Base-by-base conservation (phyloP, 2,888 invertebrate species). In the Tubulanus polymorphus region DNA sequence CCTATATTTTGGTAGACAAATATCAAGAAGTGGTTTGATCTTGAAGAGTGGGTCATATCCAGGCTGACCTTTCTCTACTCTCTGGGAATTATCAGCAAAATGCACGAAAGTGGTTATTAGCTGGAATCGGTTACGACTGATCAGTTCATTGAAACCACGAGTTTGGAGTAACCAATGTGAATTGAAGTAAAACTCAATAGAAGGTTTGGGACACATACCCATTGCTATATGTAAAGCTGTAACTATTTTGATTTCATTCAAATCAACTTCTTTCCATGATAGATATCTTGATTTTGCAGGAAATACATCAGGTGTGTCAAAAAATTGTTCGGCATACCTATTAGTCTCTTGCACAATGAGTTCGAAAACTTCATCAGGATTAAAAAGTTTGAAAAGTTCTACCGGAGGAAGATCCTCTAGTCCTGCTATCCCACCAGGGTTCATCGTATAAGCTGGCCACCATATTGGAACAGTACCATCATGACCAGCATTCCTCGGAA, bases 71-170 rank as follows among this genome's bases (percentile, higher is more conserved):
- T n/a, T n/a, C n/a, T n/a, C n/a, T n/a, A n/a, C n/a, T n/a, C n/a
- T n/a, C n/a, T n/a, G n/a, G n/a, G n/a, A n/a, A n/a, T n/a, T n/a
- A n/a, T n/a, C n/a, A n/a, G 66, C 41, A 30, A 63, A 26, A 67
- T 67, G 54, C 53, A 57, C 25, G 62, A 65, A 15, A 60, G 64
- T 35, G 67, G 67, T 65, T 5, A 41, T 41, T 18, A 41, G 41
- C 23, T 41, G 20, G 23, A 41, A 41, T 3, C 41, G 41, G 23
- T 41, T 41, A 18, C 41, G 18, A 18, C 20, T 23, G 3, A 41
- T 20, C 6, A 20, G 23, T 23, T 41, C 23, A 20, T 15, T 41
- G 5, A 41, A 41, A 8, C 41, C 41, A 8, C 20, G 41, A 20
- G 41, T 41, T 3, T 41, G 20, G 6, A 23, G 18, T 23, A 41